These are phyloP conservation scores for Papilio dardanus DNA, from an alignment of 1,140 invertebrate genomes.

Conservation along the genomic window DNA sequence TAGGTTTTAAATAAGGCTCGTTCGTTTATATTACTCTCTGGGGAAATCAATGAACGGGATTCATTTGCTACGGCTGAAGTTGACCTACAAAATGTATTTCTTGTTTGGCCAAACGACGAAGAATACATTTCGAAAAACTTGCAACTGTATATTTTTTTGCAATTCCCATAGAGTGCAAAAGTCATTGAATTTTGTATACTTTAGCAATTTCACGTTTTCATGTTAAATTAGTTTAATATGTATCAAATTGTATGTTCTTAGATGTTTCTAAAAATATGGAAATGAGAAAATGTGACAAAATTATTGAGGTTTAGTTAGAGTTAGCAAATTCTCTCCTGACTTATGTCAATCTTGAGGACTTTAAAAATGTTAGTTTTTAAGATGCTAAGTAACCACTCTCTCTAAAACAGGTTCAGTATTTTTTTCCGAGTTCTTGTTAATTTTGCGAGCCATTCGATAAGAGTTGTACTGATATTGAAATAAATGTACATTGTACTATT, in stretches of 20 bases:
- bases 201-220: not conserved
- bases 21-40: constrained; percentile 33
- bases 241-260: not conserved
- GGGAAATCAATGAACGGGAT: constrained; percentile 37
- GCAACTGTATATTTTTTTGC: not conserved
- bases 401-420: too few species aligned
- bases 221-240: not conserved
- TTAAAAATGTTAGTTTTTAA: too few species aligned
- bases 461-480: not conserved
- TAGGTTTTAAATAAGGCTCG: constrained; percentile 37
- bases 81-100: constrained; percentile 34
- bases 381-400: too few species aligned
- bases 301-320: too few species aligned
- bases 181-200: not conserved
- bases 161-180: not conserved
- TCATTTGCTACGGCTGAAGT: constrained; percentile 32
- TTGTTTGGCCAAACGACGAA: constrained; percentile 22
- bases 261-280: too few species aligned
- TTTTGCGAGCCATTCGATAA: not conserved
- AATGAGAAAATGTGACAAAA: too few species aligned
- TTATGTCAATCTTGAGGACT: too few species aligned
- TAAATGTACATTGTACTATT: not conserved
- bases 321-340: too few species aligned
- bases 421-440: not conserved
- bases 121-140: constrained; percentile 19